These are phyloP conservation scores for Macaca nemestrina DNA, from an alignment of 2,113 vertebrate genomes.

Conservation along the genomic window DNA sequence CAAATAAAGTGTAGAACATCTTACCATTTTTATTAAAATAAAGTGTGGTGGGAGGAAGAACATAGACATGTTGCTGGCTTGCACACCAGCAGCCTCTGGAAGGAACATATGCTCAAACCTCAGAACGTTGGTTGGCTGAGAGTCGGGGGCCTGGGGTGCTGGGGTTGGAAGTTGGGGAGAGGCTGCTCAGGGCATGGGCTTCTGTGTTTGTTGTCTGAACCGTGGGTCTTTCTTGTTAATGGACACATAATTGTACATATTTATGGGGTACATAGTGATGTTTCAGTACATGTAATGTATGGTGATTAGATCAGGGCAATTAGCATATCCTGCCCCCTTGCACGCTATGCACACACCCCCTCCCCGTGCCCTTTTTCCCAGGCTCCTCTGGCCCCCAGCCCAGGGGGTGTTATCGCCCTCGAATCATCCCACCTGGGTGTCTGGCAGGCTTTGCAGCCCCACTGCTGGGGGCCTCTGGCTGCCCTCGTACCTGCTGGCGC, in stretches of 20 bases:
- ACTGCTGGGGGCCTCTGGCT: neutral
- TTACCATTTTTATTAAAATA: neutral
- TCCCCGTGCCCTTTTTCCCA: neutral
- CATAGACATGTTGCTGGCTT: neutral
- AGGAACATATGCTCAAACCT: neutral
- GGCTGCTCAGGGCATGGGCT: rapidly evolving
- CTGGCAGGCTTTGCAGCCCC: neutral
- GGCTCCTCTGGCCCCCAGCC: neutral
- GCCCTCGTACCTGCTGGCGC: neutral
- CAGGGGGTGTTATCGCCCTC: neutral
- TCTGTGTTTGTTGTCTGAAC: too few relatives aligned
- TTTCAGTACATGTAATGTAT: too few relatives aligned
- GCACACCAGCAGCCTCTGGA: neutral
- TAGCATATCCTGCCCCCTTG: neutral
- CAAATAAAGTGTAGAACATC: too few relatives aligned
- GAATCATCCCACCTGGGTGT: too few relatives aligned
- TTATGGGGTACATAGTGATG: too few relatives aligned
- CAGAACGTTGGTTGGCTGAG: neutral
- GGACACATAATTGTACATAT: neutral
- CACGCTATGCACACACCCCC: too few relatives aligned
- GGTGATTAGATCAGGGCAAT: neutral
- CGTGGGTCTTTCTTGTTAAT: neutral
- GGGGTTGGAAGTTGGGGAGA: neutral
- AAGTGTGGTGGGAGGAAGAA: neutral
- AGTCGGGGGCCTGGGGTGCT: neutral